Evolutionary conservation across 2,797 vertebrate species (phyloP).

Genomic region (Urocyon cinereoargenteus): DNA sequence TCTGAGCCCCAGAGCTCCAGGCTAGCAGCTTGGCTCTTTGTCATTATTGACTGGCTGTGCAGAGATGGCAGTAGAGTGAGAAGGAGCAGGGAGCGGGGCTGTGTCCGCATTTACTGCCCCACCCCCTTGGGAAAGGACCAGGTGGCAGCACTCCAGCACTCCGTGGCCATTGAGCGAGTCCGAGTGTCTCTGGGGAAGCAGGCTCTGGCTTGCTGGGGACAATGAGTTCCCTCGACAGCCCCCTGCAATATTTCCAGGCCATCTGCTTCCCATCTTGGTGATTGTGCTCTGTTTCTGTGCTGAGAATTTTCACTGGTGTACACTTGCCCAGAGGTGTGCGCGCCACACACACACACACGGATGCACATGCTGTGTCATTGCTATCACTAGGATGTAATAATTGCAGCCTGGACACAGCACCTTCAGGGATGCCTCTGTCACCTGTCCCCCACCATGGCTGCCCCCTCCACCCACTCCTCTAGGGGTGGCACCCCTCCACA

Average conservation of each 20-base stretch:
- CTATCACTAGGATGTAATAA: not conserved
- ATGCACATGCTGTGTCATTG: not conserved
- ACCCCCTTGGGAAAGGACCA: not conserved
- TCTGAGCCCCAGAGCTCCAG: not conserved
- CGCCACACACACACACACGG: not conserved
- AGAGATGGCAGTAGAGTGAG: not conserved
- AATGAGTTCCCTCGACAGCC: not conserved
- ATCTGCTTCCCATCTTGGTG: not conserved
- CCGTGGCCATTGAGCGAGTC: not conserved
- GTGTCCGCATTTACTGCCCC: not conserved
- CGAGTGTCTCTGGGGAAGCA: not conserved
- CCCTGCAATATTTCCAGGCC: too few species aligned
- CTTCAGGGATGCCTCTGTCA: not conserved
- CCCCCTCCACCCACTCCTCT: not conserved
- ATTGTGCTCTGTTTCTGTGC: not conserved
- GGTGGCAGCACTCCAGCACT: not conserved
- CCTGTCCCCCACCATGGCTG: not conserved
- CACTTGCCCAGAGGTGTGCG: rapidly evolving
- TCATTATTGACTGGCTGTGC: not conserved
- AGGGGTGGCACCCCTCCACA: not conserved
- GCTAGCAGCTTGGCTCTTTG: not conserved
- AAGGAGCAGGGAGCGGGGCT: not conserved
- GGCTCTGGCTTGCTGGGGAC: not conserved
- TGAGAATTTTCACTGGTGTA: not conserved
- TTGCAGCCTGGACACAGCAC: not conserved